Evolutionary conservation across 2,113 vertebrate species (phyloP).

Genomic region (Brachyistius frenatus): DNA sequence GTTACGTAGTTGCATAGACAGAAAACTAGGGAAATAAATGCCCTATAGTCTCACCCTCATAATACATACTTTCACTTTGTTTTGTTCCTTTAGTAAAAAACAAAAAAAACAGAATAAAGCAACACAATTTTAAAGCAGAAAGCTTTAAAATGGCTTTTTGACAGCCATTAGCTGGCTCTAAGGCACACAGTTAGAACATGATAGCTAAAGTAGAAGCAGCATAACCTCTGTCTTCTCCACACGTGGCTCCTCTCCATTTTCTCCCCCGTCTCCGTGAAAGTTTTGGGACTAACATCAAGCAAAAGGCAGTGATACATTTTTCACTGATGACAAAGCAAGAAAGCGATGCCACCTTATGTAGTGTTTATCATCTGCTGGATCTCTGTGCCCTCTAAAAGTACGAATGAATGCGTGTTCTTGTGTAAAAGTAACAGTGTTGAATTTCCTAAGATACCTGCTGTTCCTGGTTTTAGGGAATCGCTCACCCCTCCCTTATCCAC

Average conservation of each 20-base stretch:
- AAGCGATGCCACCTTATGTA: conserved; percentile 41
- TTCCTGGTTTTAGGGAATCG: conserved; percentile 56
- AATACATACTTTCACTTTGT: conserved; percentile 24
- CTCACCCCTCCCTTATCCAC: not conserved
- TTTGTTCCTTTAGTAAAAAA: conserved; percentile 64
- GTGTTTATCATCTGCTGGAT: conserved; percentile 59
- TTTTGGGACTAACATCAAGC: conserved; percentile 34
- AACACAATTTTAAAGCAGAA: conserved; percentile 48
- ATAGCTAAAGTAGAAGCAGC: conserved; percentile 70
- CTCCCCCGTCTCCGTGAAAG: conserved; percentile 32
- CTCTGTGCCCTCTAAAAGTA: conserved; percentile 56
- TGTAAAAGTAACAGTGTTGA: conserved; percentile 65
- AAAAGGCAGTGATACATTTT: conserved; percentile 36
- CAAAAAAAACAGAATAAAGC: conserved; percentile 56
- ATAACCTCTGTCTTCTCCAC: conserved; percentile 38
- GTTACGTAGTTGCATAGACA: conserved; percentile 74
- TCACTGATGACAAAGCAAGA: conserved; percentile 45
- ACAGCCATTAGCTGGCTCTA: conserved; percentile 67
- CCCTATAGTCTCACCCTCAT: conserved; percentile 44
- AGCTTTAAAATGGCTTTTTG: conserved; percentile 62
- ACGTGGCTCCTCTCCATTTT: conserved; percentile 57
- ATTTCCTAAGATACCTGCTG: conserved; percentile 56
- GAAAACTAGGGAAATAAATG: conserved; percentile 63
- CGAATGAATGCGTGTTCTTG: conserved; percentile 42
- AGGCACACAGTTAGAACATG: conserved; percentile 77